A percentile compares a stretch with the other conserved stretches of the same genome.
phyloP scores from a whole-genome alignment of 2,888 invertebrate species.

The Epinotia brunnichana region DNA sequence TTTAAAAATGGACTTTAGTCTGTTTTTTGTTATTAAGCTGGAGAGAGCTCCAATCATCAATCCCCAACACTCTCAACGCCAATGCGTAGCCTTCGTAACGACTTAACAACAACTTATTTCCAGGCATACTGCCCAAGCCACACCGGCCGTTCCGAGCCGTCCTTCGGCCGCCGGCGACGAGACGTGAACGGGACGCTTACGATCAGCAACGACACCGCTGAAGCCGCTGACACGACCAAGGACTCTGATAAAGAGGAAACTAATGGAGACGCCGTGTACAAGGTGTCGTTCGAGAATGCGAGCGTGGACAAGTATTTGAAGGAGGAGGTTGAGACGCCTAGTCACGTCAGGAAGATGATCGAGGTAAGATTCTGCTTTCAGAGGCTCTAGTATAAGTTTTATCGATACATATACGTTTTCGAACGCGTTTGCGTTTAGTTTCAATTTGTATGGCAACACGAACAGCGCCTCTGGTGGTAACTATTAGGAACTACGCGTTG shows the following conservation, averaged over 20 bases:
- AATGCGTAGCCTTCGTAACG: too few species aligned
- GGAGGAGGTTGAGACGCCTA: conserved; percentile 84
- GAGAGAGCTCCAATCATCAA: too few species aligned
- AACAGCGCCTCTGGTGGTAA: too few species aligned
- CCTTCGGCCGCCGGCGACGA: conserved; percentile 89
- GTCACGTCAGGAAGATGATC: conserved; percentile 94
- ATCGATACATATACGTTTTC: too few species aligned
- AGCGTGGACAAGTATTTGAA: conserved; percentile 77
- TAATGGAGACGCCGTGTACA: conserved; percentile 64
- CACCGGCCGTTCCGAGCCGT: conserved; percentile 92
- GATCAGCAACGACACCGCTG: conserved; percentile 63
- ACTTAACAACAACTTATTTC: too few species aligned
- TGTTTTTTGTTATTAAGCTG: too few species aligned
- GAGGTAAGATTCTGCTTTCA: conserved; percentile 83
- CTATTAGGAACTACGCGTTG: too few species aligned
- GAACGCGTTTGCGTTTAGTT: too few species aligned
- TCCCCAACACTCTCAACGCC: too few species aligned
- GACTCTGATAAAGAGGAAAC: conserved; percentile 46
- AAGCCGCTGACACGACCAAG: conserved; percentile 54
- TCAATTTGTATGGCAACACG: too few species aligned
- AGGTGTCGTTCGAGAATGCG: conserved; percentile 73
- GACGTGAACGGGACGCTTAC: conserved; percentile 74
- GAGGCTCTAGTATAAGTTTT: too few species aligned
- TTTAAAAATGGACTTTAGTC: too few species aligned
- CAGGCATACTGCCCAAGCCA: conserved; percentile 92